Evolutionary conservation across 2,113 vertebrate genomes (phyloP).

Genomic region (Hepsetus odoe): DNA sequence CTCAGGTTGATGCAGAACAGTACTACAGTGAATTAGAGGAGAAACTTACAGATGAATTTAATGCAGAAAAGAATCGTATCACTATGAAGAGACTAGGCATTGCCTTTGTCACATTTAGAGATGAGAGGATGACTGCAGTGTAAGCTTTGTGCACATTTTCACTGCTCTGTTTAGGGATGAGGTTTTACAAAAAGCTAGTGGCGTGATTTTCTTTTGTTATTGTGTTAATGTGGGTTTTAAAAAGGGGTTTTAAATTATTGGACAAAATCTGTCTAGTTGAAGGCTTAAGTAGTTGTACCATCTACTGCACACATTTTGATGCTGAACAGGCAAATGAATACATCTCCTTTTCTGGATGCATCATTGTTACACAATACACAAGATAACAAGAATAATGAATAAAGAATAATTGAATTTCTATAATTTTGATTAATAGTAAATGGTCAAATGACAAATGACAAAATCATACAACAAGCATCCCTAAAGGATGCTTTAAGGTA

Average conservation of each 20-base stretch:
- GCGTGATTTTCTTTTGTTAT: background rate
- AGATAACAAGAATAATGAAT: too few species aligned
- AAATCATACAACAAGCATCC: background rate
- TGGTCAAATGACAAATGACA: background rate
- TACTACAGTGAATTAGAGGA: constrained; percentile 96
- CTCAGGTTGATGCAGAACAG: constrained; percentile 94
- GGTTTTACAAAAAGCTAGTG: background rate
- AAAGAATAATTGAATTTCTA: too few species aligned
- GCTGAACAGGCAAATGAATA: background rate
- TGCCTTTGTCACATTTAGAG: constrained; percentile 93
- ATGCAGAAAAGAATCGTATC: constrained; percentile 91
- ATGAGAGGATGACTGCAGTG: constrained; percentile 88
- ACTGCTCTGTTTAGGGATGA: background rate
- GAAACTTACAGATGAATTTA: constrained; percentile 94
- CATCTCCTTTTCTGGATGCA: background rate
- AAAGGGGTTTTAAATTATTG: too few species aligned
- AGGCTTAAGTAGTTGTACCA: background rate
- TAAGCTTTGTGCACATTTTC: constrained; percentile 71
- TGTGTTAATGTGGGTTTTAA: too few species aligned
- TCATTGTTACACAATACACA: too few species aligned
- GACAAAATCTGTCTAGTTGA: too few species aligned
- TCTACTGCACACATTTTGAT: background rate
- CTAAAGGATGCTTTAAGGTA: background rate
- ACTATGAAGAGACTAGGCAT: constrained; percentile 86
- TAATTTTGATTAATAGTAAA: too few species aligned